A percentile compares a stretch with the other conserved stretches of the same genome.
Evolutionary conservation across 2,113 vertebrate species (phyloP).

Genomic region (Pedetes capensis): DNA sequence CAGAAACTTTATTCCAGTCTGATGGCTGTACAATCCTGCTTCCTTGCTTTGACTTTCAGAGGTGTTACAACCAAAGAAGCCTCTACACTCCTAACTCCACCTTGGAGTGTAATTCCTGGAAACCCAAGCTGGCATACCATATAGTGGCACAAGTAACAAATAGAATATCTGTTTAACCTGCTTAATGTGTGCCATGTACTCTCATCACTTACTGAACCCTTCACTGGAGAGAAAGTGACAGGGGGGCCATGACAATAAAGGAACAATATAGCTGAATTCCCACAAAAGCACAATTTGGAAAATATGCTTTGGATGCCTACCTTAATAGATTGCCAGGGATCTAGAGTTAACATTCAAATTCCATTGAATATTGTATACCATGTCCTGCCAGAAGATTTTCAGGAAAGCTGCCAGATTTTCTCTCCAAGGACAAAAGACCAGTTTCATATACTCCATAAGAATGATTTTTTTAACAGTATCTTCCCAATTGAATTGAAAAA

Average conservation of each 20-base stretch:
- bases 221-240: not conserved
- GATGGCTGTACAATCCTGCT: not conserved
- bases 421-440: not conserved
- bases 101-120: not conserved
- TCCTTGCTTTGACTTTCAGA: not conserved
- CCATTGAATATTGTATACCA: not conserved
- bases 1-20: not conserved
- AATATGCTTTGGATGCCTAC: not conserved
- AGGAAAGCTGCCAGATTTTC: slow-evolving; percentile 2
- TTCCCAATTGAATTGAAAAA: not conserved
- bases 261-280: not conserved
- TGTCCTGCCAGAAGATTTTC: slow-evolving; percentile 26
- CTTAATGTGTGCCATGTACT: not conserved
- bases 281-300: not conserved
- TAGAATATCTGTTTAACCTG: not conserved
- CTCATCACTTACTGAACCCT: not conserved
- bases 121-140: not conserved
- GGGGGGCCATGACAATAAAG: not conserved
- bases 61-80: not conserved
- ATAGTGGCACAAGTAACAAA: not conserved
- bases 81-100: not conserved
- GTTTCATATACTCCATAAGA: slow-evolving; percentile 38
- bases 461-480: not conserved
- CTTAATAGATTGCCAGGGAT: not conserved
- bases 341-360: slow-evolving; percentile 10